Conservation (phyloP, 1,140 invertebrate genomes). For the Trichonephila clavipes region DNA sequence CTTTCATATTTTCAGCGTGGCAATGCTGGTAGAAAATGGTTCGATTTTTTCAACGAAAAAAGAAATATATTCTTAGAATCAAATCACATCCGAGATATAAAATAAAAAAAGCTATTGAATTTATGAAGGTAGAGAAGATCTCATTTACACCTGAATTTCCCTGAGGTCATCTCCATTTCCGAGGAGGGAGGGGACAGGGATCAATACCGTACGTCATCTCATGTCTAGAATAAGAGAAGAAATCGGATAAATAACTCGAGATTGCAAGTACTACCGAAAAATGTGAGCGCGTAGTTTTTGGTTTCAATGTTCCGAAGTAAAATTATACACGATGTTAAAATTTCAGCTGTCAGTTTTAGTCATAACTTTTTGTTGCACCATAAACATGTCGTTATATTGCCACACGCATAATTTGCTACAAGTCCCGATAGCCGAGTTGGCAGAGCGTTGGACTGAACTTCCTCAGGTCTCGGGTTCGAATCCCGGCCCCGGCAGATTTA, state of each 20-base stretch:
- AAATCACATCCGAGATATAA: neutral
- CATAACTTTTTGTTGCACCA: too few species aligned
- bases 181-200: neutral
- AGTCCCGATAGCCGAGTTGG: too few species aligned
- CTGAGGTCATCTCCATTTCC: neutral
- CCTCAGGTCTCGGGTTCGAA: too few species aligned
- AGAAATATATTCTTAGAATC: neutral
- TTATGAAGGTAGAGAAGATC: conserved; percentile 25
- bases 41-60: neutral
- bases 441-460: too few species aligned
- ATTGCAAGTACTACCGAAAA: neutral
- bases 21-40: neutral
- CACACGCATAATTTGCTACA: too few species aligned
- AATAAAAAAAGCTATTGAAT: neutral
- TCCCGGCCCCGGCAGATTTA: too few species aligned
- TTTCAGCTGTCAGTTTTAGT: too few species aligned
- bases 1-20: neutral
- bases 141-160: conserved; percentile 46
- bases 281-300: neutral
- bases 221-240: neutral
- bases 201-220: neutral
- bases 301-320: neutral
- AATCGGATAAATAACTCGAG: neutral
- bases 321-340: neutral
- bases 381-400: too few species aligned